phyloP scores from a whole-genome alignment of 2,888 invertebrate genomes.

The Phasia obesa region DNA sequence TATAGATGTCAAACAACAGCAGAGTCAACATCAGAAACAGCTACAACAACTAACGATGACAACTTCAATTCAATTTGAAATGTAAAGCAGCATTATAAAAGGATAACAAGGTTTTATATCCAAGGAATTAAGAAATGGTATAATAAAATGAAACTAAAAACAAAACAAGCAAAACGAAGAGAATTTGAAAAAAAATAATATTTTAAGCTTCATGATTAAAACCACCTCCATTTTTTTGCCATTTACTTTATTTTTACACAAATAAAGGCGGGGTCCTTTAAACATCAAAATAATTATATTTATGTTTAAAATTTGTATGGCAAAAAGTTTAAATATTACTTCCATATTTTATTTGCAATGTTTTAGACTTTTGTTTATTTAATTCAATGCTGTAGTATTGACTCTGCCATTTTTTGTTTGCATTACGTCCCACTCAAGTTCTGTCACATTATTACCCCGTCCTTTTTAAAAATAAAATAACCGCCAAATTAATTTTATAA shows the following conservation, averaged over 20 bases:
- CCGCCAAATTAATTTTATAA: not conserved
- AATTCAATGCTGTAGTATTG: no score
- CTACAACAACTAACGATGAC: constrained; percentile 44
- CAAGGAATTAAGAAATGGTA: not conserved
- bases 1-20: not conserved
- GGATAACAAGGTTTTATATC: constrained; percentile 33
- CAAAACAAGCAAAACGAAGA: not conserved
- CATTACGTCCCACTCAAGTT: not conserved
- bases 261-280: constrained; percentile 25
- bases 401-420: not conserved
- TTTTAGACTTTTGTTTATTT: not conserved
- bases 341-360: not conserved
- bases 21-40: constrained; percentile 8
- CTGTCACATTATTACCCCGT: not conserved
- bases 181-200: no score
- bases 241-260: not conserved
- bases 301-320: not conserved
- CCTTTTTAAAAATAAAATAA: not conserved
- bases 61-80: constrained; percentile 53
- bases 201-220: no score
- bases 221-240: no score
- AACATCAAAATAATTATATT: not conserved
- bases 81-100: constrained; percentile 60
- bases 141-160: not conserved
- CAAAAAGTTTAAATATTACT: constrained; percentile 5